These are phyloP conservation scores for Podiceps cristatus DNA, from an alignment of 2,113 vertebrate genomes.

Conservation along the genomic window DNA sequence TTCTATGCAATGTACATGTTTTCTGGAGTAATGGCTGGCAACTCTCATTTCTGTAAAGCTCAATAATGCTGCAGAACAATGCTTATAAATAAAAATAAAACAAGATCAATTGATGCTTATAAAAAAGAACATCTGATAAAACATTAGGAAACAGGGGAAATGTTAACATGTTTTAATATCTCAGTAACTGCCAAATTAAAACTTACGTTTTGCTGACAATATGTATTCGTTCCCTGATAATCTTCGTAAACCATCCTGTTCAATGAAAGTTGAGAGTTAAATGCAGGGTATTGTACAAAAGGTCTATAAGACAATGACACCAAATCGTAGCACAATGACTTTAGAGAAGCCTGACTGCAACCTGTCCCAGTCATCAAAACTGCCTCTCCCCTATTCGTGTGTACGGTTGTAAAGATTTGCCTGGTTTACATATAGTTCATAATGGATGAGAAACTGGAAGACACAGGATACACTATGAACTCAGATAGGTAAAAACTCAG, in stretches of 20 bases:
- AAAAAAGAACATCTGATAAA: neutral
- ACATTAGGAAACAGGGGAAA: too few species aligned
- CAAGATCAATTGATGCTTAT: neutral
- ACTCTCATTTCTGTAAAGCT: neutral
- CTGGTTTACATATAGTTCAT: accelerated
- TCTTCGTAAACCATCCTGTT: constrained; percentile 92
- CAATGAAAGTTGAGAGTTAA: constrained; percentile 53
- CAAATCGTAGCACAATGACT: neutral
- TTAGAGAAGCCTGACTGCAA: neutral
- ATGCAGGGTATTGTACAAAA: neutral
- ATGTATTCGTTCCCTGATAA: constrained; percentile 93
- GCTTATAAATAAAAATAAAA: neutral
- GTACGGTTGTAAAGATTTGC: neutral
- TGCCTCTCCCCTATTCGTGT: neutral
- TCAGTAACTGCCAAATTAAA: neutral
- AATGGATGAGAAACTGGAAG: neutral
- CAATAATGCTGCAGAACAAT: neutral
- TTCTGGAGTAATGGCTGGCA: neutral
- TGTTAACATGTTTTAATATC: neutral
- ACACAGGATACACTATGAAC: neutral
- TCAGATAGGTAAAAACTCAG: neutral
- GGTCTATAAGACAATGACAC: neutral
- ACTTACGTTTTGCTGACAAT: constrained; percentile 92
- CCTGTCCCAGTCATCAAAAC: neutral
- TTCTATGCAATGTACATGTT: neutral